These are phyloP conservation scores for Osmerus eperlanus DNA, from an alignment of 2,113 vertebrate species.

Conservation along the genomic window DNA sequence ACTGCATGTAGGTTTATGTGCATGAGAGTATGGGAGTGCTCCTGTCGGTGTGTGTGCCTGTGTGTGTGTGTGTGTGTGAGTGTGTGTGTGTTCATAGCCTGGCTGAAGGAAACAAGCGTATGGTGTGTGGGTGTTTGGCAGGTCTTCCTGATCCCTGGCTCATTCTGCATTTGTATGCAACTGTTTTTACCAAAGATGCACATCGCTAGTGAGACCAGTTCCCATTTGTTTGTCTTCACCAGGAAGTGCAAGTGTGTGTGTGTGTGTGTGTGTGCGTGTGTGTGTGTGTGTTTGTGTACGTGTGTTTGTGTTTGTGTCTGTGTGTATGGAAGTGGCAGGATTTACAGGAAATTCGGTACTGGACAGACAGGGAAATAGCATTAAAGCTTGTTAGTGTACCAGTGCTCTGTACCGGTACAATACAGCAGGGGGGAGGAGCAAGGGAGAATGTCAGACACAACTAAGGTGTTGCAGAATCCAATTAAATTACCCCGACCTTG, in stretches of 20 bases:
- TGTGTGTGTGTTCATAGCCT: not conserved
- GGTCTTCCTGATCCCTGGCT: slow-evolving; percentile 1
- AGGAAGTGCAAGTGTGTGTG: slow-evolving; percentile 11
- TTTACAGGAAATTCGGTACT: not conserved
- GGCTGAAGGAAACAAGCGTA: not conserved
- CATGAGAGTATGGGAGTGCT: not conserved
- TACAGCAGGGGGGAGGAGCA: not conserved
- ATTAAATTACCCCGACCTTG: not conserved
- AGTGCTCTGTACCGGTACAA: not conserved
- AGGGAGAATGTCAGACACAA: not conserved
- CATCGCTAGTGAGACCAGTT: not conserved
- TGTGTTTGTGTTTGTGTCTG: not conserved
- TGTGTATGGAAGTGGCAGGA: too few species aligned
- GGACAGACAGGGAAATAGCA: not conserved
- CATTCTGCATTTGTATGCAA: not conserved
- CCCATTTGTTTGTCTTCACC: too few species aligned
- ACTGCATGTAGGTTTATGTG: not conserved
- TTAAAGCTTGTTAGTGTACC: not conserved
- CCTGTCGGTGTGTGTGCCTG: not conserved
- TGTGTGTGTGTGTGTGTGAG: not conserved
- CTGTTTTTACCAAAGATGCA: not conserved
- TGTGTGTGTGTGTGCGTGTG: slow-evolving; percentile 21
- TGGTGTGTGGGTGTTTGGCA: not conserved
- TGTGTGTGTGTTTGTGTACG: slow-evolving; percentile 5
- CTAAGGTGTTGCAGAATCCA: not conserved